These are phyloP conservation scores for Zoanthus gigantus DNA, from an alignment of 92 coral and sea anemone genomes.

Conservation along the genomic window DNA sequence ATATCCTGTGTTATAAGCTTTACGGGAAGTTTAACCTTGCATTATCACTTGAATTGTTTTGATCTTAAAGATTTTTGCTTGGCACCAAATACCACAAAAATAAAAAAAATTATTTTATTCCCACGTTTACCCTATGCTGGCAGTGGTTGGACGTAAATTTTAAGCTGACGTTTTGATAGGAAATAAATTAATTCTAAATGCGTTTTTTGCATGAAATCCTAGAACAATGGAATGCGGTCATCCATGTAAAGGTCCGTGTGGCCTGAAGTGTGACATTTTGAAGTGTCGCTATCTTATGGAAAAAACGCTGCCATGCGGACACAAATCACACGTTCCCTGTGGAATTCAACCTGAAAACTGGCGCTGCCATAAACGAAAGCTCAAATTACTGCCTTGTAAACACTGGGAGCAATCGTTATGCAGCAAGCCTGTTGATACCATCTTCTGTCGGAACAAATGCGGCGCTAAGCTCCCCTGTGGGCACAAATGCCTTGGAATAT, in stretches of 20 bases:
- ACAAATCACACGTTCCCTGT: constrained; percentile 59
- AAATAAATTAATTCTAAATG: not conserved
- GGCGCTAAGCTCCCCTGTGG: constrained; percentile 66
- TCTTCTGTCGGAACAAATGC: constrained; percentile 64
- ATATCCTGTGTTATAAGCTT: too few relatives aligned
- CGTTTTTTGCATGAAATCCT: not conserved
- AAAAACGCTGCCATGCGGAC: constrained; percentile 56
- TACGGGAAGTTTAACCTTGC: too few relatives aligned
- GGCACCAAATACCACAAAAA: too few relatives aligned
- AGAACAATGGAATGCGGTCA: constrained; percentile 59
- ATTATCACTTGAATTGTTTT: too few relatives aligned
- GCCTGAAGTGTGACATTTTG: constrained; percentile 28
- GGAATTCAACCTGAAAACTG: constrained; percentile 60
- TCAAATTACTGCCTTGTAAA: constrained; percentile 70
- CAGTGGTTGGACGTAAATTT: not conserved
- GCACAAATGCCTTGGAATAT: constrained; percentile 69
- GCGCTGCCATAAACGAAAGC: constrained; percentile 52
- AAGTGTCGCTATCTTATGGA: constrained; percentile 48
- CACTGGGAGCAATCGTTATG: constrained; percentile 64
- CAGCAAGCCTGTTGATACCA: constrained; percentile 20
- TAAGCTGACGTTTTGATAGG: not conserved
- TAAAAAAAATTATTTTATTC: too few relatives aligned
- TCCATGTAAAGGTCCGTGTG: constrained; percentile 52
- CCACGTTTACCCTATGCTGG: too few relatives aligned
- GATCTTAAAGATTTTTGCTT: too few relatives aligned